phyloP scores from a whole-genome alignment of 2,113 vertebrate species.

The Ptyas mucosa region DNA sequence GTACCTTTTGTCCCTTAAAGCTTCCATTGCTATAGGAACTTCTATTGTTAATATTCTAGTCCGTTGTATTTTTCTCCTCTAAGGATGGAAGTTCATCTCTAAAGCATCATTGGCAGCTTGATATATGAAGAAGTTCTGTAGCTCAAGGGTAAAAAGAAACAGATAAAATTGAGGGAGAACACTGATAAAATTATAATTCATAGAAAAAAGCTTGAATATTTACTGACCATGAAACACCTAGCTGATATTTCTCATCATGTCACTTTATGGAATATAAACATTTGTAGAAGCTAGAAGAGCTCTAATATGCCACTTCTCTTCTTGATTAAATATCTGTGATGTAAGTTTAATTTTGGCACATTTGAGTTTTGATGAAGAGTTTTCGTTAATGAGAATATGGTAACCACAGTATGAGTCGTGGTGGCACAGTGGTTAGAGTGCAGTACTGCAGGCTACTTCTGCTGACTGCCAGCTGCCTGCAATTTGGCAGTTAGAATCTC shows the following conservation, averaged over 20 bases:
- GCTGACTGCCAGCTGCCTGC: too few species aligned
- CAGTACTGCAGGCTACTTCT: too few species aligned
- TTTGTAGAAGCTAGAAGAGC: constrained; percentile 26
- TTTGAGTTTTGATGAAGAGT: constrained; percentile 40
- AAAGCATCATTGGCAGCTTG: constrained; percentile 17
- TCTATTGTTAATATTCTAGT: constrained; percentile 6
- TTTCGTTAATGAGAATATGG: constrained; percentile 55
- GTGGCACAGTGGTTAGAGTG: too few species aligned
- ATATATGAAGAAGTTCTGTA: not conserved
- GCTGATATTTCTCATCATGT: not conserved
- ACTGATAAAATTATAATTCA: not conserved
- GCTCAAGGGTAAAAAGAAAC: constrained; percentile 27
- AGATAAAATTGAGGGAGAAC: constrained; percentile 28
- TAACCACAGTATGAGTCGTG: not conserved
- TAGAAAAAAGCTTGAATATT: not conserved
- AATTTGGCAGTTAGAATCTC: too few species aligned
- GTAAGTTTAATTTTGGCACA: constrained; percentile 51
- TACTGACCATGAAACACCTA: not conserved
- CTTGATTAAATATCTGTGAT: constrained; percentile 55
- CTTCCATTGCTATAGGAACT: not conserved
- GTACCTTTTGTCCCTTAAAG: not conserved
- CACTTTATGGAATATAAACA: constrained; percentile 23
- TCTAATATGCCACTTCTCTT: constrained; percentile 35
- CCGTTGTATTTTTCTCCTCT: not conserved
- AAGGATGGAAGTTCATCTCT: not conserved